Conservation (phyloP, 2,113 vertebrate species). For the Arenaria interpres region DNA sequence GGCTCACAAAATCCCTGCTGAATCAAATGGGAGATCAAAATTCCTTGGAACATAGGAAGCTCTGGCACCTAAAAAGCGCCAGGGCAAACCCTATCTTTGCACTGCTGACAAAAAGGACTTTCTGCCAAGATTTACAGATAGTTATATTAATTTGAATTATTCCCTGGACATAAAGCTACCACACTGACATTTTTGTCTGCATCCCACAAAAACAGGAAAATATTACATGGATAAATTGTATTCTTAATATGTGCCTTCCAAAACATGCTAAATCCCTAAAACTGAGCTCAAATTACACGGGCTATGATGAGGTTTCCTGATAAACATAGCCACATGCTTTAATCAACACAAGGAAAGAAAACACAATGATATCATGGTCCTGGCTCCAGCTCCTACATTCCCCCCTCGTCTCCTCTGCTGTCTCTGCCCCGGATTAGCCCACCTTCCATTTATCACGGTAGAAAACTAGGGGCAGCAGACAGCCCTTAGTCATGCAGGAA, state of each 20-base stretch:
- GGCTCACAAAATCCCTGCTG: neutral
- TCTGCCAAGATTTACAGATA: neutral
- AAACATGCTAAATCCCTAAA: constrained; percentile 26
- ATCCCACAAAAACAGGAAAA: neutral
- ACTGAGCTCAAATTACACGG: constrained; percentile 19
- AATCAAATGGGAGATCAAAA: constrained; percentile 29
- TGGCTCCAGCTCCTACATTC: neutral
- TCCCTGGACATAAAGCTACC: neutral
- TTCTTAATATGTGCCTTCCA: constrained; percentile 9
- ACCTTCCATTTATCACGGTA: neutral
- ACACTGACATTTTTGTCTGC: neutral
- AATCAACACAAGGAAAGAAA: constrained; percentile 26
- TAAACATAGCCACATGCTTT: constrained; percentile 32
- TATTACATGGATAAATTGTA: neutral
- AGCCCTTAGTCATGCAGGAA: neutral
- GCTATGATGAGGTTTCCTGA: constrained; percentile 5
- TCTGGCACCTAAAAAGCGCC: neutral
- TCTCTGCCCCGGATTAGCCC: neutral
- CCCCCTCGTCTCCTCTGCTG: neutral
- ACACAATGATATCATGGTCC: neutral
- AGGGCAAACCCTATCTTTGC: neutral
- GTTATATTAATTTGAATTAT: neutral
- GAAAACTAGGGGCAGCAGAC: neutral
- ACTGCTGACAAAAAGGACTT: neutral
- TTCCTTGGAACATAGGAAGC: neutral